These are phyloP conservation scores for Pteria penguin DNA, from an alignment of 2,888 invertebrate genomes.

Conservation along the genomic window DNA sequence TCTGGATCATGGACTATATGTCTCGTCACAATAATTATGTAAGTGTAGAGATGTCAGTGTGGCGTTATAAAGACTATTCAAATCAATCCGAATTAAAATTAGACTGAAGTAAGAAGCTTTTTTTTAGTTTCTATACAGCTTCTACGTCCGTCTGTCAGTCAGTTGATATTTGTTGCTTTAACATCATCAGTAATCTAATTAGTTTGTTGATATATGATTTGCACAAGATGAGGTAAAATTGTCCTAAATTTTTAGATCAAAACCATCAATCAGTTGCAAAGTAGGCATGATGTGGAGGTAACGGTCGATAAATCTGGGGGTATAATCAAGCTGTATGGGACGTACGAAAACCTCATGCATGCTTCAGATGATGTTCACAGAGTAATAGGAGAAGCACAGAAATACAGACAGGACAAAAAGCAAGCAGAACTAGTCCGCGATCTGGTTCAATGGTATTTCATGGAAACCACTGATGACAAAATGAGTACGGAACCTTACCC, in stretches of 20 bases:
- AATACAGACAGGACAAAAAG: not conserved
- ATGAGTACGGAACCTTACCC: conserved; percentile 23
- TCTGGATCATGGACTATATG: too few relatives aligned
- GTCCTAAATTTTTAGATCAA: conserved; percentile 8
- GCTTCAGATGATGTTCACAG: conserved; percentile 12
- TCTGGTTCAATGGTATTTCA: conserved; percentile 32
- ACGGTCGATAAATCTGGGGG: conserved; percentile 4
- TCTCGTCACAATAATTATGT: too few relatives aligned
- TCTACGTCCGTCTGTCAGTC: too few relatives aligned
- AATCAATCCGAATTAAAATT: too few relatives aligned
- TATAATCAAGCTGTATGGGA: not conserved
- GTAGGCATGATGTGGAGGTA: conserved; percentile 9
- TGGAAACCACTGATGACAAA: conserved; percentile 5
- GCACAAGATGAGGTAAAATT: too few relatives aligned
- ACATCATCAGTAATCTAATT: too few relatives aligned
- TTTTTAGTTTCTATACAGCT: too few relatives aligned
- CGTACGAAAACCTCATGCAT: not conserved
- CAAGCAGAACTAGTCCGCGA: conserved; percentile 16
- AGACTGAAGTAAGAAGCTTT: too few relatives aligned
- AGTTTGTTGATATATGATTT: too few relatives aligned
- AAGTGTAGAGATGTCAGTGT: too few relatives aligned
- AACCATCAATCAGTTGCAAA: not conserved
- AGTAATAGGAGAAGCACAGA: conserved; percentile 10
- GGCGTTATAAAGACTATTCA: too few relatives aligned
- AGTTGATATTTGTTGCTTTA: too few relatives aligned